Percentiles rank a stretch among this genome's conserved stretches.
These are phyloP conservation scores for Apogon talboti DNA, from an alignment of 2,797 vertebrate genomes.

Conservation along the genomic window DNA sequence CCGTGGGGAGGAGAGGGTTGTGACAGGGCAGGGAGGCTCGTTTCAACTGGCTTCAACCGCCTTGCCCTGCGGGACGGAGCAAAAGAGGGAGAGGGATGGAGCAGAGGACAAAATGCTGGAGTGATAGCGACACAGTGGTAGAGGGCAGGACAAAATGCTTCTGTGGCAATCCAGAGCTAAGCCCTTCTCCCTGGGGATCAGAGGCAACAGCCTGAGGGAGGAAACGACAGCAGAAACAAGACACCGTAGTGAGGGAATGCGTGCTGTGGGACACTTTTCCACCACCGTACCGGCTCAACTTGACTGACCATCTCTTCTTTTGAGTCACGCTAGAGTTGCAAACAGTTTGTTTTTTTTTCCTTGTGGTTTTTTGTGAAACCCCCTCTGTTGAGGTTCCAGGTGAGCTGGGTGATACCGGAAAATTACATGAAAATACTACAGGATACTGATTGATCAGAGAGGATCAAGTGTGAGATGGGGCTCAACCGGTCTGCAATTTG, in stretches of 20 bases:
- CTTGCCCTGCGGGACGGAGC: slow-evolving; percentile 19
- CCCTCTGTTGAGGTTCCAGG: no score
- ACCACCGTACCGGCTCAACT: no score
- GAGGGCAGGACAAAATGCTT: slow-evolving; percentile 48
- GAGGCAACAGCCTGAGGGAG: slow-evolving; percentile 17
- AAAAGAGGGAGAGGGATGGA: slow-evolving; percentile 26
- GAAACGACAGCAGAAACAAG: not conserved
- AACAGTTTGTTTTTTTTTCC: no score
- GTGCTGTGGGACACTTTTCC: not conserved
- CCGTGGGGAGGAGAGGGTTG: slow-evolving; percentile 39
- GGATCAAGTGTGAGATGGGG: no score
- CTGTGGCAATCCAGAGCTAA: slow-evolving; percentile 31
- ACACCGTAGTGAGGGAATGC: not conserved
- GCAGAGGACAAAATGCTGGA: slow-evolving; percentile 45
- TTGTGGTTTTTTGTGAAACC: no score
- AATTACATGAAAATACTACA: no score
- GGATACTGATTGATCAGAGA: no score
- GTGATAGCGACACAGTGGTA: slow-evolving; percentile 41
- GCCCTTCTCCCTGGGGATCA: slow-evolving; percentile 27
- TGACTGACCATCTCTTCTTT: no score
- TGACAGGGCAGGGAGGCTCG: slow-evolving; percentile 37
- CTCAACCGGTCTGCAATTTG: no score
- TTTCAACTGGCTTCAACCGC: slow-evolving; percentile 28
- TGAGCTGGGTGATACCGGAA: no score
- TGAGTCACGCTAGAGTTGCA: no score